Evolutionary conservation across 2,888 invertebrate species (phyloP).

Genomic region (Machimus rusticus): DNA sequence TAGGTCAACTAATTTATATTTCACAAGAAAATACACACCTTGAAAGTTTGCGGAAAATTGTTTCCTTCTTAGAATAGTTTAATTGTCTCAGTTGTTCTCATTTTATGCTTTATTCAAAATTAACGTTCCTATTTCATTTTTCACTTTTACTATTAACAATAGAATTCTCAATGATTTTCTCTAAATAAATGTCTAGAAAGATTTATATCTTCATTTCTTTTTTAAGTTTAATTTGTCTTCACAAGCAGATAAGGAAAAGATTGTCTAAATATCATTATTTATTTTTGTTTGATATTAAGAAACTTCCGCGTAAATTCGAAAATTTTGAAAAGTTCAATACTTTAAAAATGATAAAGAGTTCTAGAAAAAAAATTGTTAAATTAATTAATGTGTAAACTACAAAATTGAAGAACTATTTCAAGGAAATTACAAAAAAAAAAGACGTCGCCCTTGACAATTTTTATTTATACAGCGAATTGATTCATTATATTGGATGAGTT

Average conservation of each 20-base stretch:
- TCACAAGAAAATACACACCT: not conserved
- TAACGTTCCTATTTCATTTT: not conserved
- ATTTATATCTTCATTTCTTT: not conserved
- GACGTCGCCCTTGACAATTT: not conserved
- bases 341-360: not conserved
- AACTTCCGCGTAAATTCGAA: not conserved
- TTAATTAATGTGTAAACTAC: not conserved
- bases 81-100: not conserved
- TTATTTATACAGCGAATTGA: not conserved
- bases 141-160: not conserved
- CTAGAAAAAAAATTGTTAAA: not conserved
- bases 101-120: not conserved
- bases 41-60: not conserved
- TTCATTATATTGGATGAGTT: not conserved
- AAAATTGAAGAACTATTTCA: not conserved
- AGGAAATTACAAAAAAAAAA: not conserved
- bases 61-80: not conserved
- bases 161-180: not conserved
- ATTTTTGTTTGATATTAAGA: not conserved
- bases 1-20: not conserved
- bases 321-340: too few species aligned
- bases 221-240: not conserved
- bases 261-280: not conserved
- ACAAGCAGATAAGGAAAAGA: not conserved
- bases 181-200: not conserved